phyloP scores from a whole-genome alignment of 2,113 vertebrate genomes.

The Trematocara zebra region DNA sequence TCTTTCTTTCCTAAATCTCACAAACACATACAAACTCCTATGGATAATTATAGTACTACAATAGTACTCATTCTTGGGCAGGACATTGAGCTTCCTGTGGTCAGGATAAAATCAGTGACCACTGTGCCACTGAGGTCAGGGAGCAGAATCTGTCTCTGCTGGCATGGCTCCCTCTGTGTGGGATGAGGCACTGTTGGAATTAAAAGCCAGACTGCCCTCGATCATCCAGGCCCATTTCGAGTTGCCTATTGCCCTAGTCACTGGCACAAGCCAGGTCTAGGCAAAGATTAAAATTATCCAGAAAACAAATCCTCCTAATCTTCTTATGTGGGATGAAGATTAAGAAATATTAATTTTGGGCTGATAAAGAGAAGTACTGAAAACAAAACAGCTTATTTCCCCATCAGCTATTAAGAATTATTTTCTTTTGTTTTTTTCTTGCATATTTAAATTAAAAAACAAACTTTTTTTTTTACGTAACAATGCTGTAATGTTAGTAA shows the following conservation, averaged over 20 bases:
- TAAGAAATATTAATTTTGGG: slow-evolving; percentile 23
- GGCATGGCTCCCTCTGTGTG: slow-evolving; percentile 7
- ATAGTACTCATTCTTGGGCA: slow-evolving; percentile 28
- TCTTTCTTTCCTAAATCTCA: neutral
- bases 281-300: neutral
- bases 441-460: neutral
- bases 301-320: neutral
- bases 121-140: slow-evolving; percentile 27
- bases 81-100: slow-evolving; percentile 48
- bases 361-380: neutral
- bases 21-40: neutral
- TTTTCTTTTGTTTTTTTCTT: neutral
- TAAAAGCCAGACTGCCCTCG: neutral
- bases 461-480: neutral
- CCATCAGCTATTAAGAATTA: neutral
- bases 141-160: slow-evolving; percentile 10
- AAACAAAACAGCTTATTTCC: slow-evolving; percentile 9
- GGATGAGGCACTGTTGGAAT: slow-evolving; percentile 4
- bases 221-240: neutral
- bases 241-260: neutral
- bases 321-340: neutral
- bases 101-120: slow-evolving; percentile 35
- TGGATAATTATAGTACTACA: slow-evolving; percentile 43
- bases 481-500: neutral
- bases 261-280: neutral